Percentiles rank a stretch among this genome's conserved stretches.
phyloP scores from a whole-genome alignment of 2,888 invertebrate species.

The Blastobasis adustella region DNA sequence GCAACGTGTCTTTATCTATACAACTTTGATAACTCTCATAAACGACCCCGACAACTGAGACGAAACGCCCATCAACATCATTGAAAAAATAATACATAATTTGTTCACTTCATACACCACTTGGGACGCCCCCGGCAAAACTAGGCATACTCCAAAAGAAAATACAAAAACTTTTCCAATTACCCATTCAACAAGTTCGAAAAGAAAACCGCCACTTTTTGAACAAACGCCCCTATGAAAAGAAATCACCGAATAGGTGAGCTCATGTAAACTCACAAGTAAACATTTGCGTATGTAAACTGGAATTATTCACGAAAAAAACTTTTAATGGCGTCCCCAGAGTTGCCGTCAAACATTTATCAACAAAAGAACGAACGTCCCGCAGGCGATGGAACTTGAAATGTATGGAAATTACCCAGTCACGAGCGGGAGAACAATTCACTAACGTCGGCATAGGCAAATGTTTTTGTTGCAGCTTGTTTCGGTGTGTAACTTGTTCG shows the following conservation, averaged over 20 bases:
- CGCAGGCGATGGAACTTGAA: conserved; percentile 75
- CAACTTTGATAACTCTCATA: conserved; percentile 21
- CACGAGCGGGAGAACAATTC: conserved; percentile 73
- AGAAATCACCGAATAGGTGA: conserved; percentile 73
- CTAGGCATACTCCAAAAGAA: conserved; percentile 43
- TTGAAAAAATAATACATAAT: conserved; percentile 13
- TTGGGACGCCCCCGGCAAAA: conserved; percentile 25
- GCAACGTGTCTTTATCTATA: conserved; percentile 34
- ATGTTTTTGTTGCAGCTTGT: conserved; percentile 73
- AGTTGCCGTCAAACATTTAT: conserved; percentile 75
- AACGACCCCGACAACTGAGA: conserved; percentile 6
- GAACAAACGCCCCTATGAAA: conserved; percentile 65
- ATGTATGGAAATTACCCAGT: conserved; percentile 76
- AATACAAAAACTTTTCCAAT: conserved; percentile 62
- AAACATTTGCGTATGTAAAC: conserved; percentile 75
- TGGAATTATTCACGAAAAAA: conserved; percentile 75
- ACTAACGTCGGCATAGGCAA: conserved; percentile 71
- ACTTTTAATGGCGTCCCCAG: conserved; percentile 75
- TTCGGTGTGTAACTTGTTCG: conserved; percentile 53
- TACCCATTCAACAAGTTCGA: conserved; percentile 60
- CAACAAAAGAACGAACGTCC: conserved; percentile 75
- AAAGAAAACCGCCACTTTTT: conserved; percentile 51
- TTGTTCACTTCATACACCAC: neutral
- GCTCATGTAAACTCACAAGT: conserved; percentile 67
- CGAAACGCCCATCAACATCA: conserved; percentile 8